Evolutionary conservation across 2,113 vertebrate genomes (phyloP).

Genomic region (Tamias sibiricus): DNA sequence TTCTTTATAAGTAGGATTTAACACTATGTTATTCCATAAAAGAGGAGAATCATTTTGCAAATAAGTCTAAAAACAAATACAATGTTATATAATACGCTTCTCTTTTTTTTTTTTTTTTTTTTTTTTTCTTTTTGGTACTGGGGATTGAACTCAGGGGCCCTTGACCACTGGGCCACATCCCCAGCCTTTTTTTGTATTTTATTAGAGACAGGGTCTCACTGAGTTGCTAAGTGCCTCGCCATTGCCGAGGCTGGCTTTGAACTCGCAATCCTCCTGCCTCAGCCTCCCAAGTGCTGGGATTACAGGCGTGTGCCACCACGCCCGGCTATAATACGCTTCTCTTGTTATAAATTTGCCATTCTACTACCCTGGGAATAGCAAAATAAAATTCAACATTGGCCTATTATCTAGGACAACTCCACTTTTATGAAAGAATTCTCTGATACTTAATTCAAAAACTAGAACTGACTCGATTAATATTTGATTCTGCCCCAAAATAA

Average conservation of each 20-base stretch:
- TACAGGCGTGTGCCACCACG: no score
- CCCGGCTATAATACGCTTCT: neutral
- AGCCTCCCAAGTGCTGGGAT: no score
- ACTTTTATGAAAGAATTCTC: neutral
- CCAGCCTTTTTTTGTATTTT: no score
- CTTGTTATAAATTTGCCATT: neutral
- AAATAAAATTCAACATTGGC: neutral
- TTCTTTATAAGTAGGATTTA: neutral
- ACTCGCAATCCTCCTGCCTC: no score
- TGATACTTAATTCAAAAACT: neutral
- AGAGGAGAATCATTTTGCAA: neutral
- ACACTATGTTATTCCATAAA: neutral
- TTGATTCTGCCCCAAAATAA: conserved; percentile 14
- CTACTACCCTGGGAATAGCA: neutral
- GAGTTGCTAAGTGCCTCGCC: no score
- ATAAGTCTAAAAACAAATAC: neutral
- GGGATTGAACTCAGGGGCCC: no score
- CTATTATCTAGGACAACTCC: neutral
- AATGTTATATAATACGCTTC: neutral
- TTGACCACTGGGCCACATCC: no score
- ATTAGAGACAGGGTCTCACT: no score
- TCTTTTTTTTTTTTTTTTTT: no score
- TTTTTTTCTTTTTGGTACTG: no score
- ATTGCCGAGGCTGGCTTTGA: no score
- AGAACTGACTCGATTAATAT: conserved; percentile 6